These are phyloP conservation scores for Spea bombifrons DNA, from an alignment of 2,113 vertebrate species.

Conservation along the genomic window DNA sequence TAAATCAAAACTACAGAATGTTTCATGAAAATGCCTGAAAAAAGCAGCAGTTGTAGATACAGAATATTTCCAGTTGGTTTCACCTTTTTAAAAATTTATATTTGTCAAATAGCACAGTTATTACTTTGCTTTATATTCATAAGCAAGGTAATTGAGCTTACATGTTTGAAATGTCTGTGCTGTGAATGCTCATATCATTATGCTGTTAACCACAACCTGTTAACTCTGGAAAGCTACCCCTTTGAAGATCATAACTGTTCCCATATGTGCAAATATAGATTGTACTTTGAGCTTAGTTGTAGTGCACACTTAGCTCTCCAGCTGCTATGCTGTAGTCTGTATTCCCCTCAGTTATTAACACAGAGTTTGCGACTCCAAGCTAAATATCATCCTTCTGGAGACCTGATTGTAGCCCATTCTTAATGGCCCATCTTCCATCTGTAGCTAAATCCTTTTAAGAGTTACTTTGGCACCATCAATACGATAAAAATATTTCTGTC, in stretches of 20 bases:
- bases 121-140: no score
- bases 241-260: background rate
- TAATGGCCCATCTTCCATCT: slow-evolving; percentile 18
- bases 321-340: background rate
- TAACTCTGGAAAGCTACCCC: background rate
- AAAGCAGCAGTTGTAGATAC: no score
- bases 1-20: no score
- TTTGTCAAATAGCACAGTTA: no score
- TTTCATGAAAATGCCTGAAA: no score
- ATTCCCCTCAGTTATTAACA: background rate
- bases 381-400: slow-evolving; percentile 18
- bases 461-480: background rate
- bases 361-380: background rate
- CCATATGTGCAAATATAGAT: slow-evolving; percentile 5
- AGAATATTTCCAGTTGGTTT: no score
- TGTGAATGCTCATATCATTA: background rate
- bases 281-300: background rate
- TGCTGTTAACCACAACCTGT: background rate
- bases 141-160: no score
- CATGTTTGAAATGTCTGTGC: background rate
- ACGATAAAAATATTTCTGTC: background rate
- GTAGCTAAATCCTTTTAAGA: slow-evolving; percentile 6
- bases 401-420: background rate
- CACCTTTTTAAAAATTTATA: no score
- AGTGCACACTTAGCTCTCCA: background rate